phyloP scores from a whole-genome alignment of 2,888 invertebrate genomes.

The Branchellion lobata region DNA sequence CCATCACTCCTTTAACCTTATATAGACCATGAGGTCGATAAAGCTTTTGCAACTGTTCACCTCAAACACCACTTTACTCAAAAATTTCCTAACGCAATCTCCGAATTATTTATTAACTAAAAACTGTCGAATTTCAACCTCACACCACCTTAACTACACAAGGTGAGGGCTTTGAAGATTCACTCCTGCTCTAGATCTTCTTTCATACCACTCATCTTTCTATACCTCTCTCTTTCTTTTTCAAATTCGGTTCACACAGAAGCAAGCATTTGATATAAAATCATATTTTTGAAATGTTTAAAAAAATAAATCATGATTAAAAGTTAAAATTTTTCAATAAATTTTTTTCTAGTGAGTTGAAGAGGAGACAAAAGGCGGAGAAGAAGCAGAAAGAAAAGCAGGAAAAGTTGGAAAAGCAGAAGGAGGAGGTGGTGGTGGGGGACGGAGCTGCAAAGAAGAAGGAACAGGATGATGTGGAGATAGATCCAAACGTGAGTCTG shows the following conservation, averaged over 20 bases:
- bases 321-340: too few species aligned
- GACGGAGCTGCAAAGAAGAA: slow-evolving; percentile 36
- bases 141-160: neutral
- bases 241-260: too few species aligned
- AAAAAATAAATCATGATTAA: too few species aligned
- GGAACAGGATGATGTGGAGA: slow-evolving; percentile 71
- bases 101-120: neutral
- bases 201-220: neutral
- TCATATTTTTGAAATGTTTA: too few species aligned
- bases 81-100: neutral
- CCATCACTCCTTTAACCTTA: too few species aligned
- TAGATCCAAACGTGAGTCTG: slow-evolving; percentile 77
- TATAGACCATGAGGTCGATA: too few species aligned
- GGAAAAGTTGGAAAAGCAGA: slow-evolving; percentile 67
- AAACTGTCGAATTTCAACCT: neutral
- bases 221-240: too few species aligned
- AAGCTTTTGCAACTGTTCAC: too few species aligned
- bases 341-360: slow-evolving; percentile 76
- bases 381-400: slow-evolving; percentile 88
- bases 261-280: too few species aligned
- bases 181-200: neutral
- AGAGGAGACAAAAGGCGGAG: slow-evolving; percentile 85
- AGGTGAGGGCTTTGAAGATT: neutral
- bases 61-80: neutral
- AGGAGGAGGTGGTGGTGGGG: slow-evolving; percentile 61